Evolutionary conservation across 2,113 vertebrate species (phyloP).

Genomic region (Formicarius rufipectus): DNA sequence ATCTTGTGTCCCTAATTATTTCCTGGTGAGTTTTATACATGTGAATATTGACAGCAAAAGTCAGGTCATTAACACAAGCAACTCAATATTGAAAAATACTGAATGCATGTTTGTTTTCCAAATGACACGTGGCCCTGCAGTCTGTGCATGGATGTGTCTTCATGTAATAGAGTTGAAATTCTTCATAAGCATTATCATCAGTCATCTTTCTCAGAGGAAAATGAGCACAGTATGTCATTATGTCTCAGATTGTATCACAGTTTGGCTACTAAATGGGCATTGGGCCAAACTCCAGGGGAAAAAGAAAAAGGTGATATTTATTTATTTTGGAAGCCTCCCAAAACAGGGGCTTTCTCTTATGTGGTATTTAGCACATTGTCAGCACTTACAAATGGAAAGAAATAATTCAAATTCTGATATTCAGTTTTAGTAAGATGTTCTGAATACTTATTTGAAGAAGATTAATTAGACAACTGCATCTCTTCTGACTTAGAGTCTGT

Average conservation of each 20-base stretch:
- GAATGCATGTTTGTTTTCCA: constrained; percentile 43
- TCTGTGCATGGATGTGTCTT: background rate
- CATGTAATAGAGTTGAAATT: constrained; percentile 47
- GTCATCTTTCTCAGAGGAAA: constrained; percentile 25
- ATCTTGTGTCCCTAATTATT: background rate
- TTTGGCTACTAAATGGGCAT: constrained; percentile 16
- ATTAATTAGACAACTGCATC: background rate
- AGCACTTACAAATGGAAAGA: background rate
- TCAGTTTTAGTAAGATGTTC: background rate
- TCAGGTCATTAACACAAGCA: background rate
- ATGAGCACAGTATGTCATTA: constrained; percentile 18
- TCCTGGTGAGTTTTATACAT: background rate
- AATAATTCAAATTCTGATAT: background rate
- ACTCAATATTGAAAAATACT: background rate
- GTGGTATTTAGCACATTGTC: background rate
- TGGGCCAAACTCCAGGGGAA: background rate
- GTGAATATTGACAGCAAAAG: background rate
- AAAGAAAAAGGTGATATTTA: background rate
- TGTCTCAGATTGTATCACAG: background rate
- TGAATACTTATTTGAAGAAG: background rate
- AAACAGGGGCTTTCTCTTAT: background rate
- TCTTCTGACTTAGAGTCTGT: background rate
- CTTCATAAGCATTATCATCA: constrained; percentile 36
- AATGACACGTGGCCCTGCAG: background rate
- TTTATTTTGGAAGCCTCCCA: constrained; percentile 42